Conservation (phyloP, 2,888 invertebrate species). For the Acleris emargana region DNA sequence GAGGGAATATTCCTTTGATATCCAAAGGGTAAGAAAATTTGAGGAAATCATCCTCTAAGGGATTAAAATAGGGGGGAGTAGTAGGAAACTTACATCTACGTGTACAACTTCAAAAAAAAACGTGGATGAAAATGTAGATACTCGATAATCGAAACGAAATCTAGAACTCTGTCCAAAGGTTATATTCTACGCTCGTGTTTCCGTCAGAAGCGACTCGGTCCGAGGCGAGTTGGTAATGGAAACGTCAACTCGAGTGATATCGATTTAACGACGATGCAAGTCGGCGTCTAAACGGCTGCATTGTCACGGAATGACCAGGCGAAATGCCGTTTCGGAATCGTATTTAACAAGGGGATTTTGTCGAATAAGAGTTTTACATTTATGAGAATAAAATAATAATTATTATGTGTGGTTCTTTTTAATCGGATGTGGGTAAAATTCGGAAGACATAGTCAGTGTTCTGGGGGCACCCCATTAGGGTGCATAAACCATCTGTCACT, state of each 20-base stretch:
- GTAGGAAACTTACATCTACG: too few species aligned
- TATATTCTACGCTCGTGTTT: neutral
- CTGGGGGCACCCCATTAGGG: too few species aligned
- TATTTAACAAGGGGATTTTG: neutral
- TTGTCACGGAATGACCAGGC: conserved; percentile 33
- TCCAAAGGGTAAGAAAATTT: too few species aligned
- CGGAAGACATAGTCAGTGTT: too few species aligned
- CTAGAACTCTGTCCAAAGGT: neutral
- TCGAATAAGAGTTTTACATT: too few species aligned
- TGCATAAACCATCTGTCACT: too few species aligned
- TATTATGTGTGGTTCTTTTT: too few species aligned
- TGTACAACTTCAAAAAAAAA: neutral
- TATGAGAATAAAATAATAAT: too few species aligned
- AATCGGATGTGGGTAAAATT: too few species aligned
- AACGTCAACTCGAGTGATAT: conserved; percentile 32
- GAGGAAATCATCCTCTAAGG: too few species aligned
- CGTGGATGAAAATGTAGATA: neutral
- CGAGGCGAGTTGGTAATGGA: conserved; percentile 30
- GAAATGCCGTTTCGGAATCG: neutral
- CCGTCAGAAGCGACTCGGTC: conserved; percentile 6
- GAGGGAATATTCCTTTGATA: too few species aligned
- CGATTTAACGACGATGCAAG: conserved; percentile 30
- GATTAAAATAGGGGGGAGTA: too few species aligned
- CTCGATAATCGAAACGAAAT: neutral
- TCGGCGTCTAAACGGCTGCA: conserved; percentile 21